Base-by-base conservation (phyloP, 2,113 vertebrate species). In the Syngnathus typhle region DNA sequence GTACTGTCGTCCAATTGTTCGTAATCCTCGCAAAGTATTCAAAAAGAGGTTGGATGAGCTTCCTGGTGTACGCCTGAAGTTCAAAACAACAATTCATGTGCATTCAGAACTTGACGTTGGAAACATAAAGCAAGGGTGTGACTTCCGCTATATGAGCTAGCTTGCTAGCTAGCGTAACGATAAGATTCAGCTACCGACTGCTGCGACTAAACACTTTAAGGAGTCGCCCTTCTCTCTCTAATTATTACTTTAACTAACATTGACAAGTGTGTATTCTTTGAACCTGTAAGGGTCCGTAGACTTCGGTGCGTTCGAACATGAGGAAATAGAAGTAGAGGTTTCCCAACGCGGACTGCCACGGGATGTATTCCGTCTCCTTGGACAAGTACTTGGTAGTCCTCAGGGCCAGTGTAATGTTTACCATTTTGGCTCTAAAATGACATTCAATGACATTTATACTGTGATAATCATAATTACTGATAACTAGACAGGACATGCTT, bases 271-370 rank as follows among this genome's bases (percentile, higher is more conserved):
- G 52, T 54, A 19, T 27, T 12, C 18, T 32, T 52, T 21, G 44
- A 81, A 98, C 96, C 94, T 91, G 82, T 88, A 99, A 92, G 64
- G 68, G 70, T 16, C 92, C 92, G 0, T 94, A 95, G 58, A 95
- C 92, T 23, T 93, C 92, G 0, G 89, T 91, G 77, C 95, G 93
- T 68, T 99, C 95, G 0, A 99, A 94, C 95, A 99, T 96, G 74
- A 93, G 90, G 88, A 94, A 37, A 19, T 39, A 51, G 6, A 65
- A 96, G 21, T 69, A 58, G 6, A 98, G 88, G 82, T 90, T 95
- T 69, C 19, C 85, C 41, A 98, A 79, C 0, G 95, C 94, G 0
- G 94, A 90, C 62, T 90, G 11, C 96, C 96, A 99, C 36, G 96
- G 96, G 73, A 98, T 89, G 85, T 95, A 98, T 1, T 82, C 90